A percentile compares a stretch with the other conserved stretches of the same genome.
Evolutionary conservation across 2,113 vertebrate genomes (phyloP).

Genomic region (Odobenus rosmarus): DNA sequence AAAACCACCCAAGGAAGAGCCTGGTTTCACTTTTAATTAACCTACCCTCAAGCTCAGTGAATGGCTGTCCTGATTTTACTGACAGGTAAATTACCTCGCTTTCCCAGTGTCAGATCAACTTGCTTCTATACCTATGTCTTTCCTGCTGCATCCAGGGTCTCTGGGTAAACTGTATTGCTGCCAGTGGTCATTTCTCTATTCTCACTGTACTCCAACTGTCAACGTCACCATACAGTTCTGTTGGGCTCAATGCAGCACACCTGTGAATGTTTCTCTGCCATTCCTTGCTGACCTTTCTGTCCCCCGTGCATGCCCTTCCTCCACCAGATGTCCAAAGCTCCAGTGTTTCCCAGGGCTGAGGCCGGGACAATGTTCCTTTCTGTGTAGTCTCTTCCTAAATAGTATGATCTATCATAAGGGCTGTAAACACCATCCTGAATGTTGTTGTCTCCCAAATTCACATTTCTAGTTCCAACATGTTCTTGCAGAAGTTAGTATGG

Average conservation of each 20-base stretch:
- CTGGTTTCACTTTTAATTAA: neutral
- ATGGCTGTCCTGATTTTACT: neutral
- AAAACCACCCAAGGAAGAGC: neutral
- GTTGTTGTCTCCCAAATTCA: neutral
- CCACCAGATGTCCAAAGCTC: neutral
- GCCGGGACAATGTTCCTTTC: neutral
- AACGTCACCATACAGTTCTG: neutral
- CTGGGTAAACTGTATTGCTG: fast-evolving
- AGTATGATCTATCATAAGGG: neutral
- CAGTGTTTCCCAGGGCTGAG: neutral
- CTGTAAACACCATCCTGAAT: neutral
- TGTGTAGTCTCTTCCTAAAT: neutral
- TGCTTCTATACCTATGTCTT: neutral
- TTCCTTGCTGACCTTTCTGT: neutral
- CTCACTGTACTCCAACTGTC: neutral
- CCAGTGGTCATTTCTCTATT: neutral
- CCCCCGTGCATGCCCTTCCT: neutral
- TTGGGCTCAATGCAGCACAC: fast-evolving
- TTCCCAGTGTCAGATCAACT: neutral
- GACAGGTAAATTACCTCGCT: fast-evolving
- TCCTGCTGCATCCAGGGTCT: neutral
- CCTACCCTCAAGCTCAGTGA: neutral
- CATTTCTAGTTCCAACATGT: neutral
- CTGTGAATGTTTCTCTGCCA: no score
- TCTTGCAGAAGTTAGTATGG: neutral